Conservation (phyloP, 37 sponge, comb jelly and placozoan genomes). For the Mnemiopsis leidyi region DNA sequence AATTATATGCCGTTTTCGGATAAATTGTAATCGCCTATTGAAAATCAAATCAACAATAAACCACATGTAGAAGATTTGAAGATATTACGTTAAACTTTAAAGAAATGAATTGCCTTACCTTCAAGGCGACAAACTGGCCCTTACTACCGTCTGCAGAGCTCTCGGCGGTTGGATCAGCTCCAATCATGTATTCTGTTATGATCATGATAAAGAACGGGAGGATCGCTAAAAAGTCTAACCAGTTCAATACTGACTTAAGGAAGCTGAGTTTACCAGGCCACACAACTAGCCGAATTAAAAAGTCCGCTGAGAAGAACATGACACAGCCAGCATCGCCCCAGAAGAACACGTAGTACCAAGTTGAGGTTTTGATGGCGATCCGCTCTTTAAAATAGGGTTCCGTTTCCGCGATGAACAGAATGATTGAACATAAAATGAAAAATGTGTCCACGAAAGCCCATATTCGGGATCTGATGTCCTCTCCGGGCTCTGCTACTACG, state of each 20-base stretch:
- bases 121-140: slow-evolving; percentile 55
- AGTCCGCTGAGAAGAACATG: slow-evolving; percentile 38
- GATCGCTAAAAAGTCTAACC: slow-evolving; percentile 64
- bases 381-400: slow-evolving; percentile 53
- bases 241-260: slow-evolving; percentile 53
- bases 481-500: slow-evolving; percentile 52
- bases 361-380: background rate
- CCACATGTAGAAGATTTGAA: too few species aligned
- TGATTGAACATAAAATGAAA: slow-evolving; percentile 59
- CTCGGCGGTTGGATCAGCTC: background rate
- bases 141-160: background rate
- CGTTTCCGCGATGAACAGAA: slow-evolving; percentile 54
- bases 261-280: slow-evolving; percentile 50
- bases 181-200: slow-evolving; percentile 19
- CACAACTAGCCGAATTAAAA: slow-evolving; percentile 16
- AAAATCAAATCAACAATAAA: too few species aligned
- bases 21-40: too few species aligned
- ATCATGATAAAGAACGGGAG: slow-evolving; percentile 51
- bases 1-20: too few species aligned
- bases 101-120: too few species aligned
- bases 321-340: slow-evolving; percentile 65
- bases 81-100: too few species aligned
- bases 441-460: slow-evolving; percentile 55
- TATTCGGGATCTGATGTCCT: slow-evolving; percentile 58
- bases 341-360: slow-evolving; percentile 58